A percentile compares a stretch with the other conserved stretches of the same genome.
Evolutionary conservation across 2,888 invertebrate species (phyloP).

Genomic region (Drosophila paucipuncta): DNA sequence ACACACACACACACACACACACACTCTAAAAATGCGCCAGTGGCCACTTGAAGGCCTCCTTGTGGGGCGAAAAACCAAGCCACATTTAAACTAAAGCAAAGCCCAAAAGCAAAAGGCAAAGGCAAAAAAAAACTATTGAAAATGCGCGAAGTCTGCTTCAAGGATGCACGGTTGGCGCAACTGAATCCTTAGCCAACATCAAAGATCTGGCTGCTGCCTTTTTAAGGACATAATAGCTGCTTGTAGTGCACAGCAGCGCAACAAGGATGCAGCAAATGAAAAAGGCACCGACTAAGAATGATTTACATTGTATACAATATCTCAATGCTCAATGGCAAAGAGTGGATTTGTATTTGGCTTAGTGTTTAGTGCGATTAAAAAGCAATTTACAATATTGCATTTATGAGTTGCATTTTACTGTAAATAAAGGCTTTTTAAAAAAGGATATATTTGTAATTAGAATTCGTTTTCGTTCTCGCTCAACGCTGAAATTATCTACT

Average conservation of each 20-base stretch:
- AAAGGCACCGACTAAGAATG: constrained; percentile 11
- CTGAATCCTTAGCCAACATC: constrained; percentile 57
- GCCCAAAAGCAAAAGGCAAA: constrained; percentile 6
- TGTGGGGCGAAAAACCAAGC: constrained; percentile 23
- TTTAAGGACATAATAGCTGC: constrained; percentile 65
- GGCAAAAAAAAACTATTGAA: constrained; percentile 40
- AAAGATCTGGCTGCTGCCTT: constrained; percentile 57
- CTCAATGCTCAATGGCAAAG: constrained; percentile 1
- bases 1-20: not conserved
- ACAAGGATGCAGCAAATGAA: constrained; percentile 31
- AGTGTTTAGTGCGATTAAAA: constrained; percentile 4
- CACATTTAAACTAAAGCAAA: constrained; percentile 33
- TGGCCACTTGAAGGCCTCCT: constrained; percentile 63
- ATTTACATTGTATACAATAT: constrained; percentile 13
- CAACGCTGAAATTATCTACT: not conserved
- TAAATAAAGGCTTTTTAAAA: not conserved
- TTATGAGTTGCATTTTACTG: not conserved
- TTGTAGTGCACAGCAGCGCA: constrained; percentile 32
- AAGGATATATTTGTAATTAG: not conserved
- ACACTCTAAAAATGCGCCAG: constrained; percentile 12
- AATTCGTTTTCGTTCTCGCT: not conserved
- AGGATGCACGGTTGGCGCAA: constrained; percentile 34
- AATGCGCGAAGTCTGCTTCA: constrained; percentile 45
- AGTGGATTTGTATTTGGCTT: not conserved
- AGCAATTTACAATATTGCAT: constrained; percentile 2